phyloP scores from a whole-genome alignment of 2,888 invertebrate species.

The Caenorhabditis sinica region DNA sequence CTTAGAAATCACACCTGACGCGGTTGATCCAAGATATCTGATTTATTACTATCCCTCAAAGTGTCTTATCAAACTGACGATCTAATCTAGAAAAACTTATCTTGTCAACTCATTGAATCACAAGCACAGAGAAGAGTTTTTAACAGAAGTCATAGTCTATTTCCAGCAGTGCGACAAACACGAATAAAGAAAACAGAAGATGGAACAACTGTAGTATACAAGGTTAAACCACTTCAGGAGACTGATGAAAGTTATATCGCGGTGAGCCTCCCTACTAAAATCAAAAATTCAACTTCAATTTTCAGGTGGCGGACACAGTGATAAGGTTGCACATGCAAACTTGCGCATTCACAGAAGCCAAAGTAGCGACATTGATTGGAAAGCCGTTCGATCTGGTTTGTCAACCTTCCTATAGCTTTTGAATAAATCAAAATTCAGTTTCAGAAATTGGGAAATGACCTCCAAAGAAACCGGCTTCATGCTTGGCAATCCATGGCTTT shows the following conservation, averaged over 20 bases:
- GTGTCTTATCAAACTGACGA: background rate
- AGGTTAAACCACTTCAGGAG: constrained; percentile 15
- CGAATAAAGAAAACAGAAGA: background rate
- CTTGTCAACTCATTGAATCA: no score
- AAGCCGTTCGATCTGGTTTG: constrained; percentile 34
- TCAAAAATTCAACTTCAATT: background rate
- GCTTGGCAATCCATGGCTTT: constrained; percentile 62
- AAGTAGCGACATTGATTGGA: constrained; percentile 31
- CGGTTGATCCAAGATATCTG: constrained; percentile 22
- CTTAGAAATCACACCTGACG: constrained; percentile 40
- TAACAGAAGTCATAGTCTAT: background rate
- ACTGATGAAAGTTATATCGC: background rate
- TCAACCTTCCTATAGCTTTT: no score
- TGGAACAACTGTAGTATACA: no score
- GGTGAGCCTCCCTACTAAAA: background rate
- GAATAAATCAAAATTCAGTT: background rate
- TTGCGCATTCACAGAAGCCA: constrained; percentile 1
- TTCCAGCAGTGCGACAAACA: constrained; percentile 53
- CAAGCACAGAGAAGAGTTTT: background rate
- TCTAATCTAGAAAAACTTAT: background rate
- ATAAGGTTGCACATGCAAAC: background rate
- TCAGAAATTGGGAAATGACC: constrained; percentile 11
- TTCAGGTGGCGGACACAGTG: background rate
- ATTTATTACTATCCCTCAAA: constrained; percentile 23
- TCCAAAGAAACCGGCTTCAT: constrained; percentile 24